Percentiles rank a stretch among this genome's conserved stretches.
Conservation (phyloP, 2,113 vertebrate genomes). For the Phylloscopus trochiloides region DNA sequence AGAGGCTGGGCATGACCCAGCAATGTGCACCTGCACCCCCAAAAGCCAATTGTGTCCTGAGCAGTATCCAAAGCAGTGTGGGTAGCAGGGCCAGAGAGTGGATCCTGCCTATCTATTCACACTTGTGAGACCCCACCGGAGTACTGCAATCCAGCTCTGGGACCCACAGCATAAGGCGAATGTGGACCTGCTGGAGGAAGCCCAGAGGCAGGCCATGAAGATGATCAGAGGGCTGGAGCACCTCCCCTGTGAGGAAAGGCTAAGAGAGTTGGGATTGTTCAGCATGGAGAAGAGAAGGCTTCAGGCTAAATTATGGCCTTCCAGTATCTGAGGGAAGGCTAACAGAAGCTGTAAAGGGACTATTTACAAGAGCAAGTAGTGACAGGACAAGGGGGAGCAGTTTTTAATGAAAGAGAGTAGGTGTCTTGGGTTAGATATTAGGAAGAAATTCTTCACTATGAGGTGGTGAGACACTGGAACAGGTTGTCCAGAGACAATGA, state of each 20-base stretch:
- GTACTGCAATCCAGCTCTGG: neutral
- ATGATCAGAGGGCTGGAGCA: neutral
- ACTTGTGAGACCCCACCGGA: neutral
- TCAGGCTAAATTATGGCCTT: neutral
- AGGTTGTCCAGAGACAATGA: neutral
- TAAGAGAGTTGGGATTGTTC: neutral
- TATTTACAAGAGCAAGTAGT: neutral
- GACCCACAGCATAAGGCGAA: neutral
- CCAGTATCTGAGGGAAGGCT: neutral
- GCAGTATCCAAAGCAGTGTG: fast-evolving
- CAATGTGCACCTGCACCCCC: neutral
- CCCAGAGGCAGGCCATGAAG: neutral
- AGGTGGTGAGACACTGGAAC: neutral
- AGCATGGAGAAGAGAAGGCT: neutral
- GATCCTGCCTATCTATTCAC: neutral
- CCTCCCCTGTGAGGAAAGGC: neutral
- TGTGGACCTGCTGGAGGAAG: neutral
- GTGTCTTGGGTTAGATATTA: neutral
- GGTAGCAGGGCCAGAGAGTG: neutral
- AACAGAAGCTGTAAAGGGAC: neutral
- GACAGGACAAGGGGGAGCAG: neutral
- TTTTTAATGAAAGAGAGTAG: neutral
- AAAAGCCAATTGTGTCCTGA: fast-evolving
- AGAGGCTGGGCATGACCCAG: neutral
- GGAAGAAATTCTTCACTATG: neutral